Percentiles rank a stretch among this genome's conserved stretches.
phyloP scores from a whole-genome alignment of 2,888 invertebrate species.

The Tridacna gigas region DNA sequence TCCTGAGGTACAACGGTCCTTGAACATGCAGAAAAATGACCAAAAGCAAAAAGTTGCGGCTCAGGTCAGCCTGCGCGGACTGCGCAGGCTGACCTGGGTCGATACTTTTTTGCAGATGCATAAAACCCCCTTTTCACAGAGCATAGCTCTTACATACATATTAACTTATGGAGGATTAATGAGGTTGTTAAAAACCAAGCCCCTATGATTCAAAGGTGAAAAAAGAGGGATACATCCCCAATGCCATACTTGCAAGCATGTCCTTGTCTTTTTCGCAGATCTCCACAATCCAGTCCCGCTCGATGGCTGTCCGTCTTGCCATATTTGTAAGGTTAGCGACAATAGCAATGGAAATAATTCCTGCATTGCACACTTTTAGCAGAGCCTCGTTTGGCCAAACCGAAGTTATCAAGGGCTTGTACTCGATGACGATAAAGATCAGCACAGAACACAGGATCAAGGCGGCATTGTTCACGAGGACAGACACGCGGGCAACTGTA shows the following conservation, averaged over 20 bases:
- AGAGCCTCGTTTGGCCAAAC: constrained; percentile 51
- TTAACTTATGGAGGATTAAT: too few species aligned
- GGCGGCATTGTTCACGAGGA: constrained; percentile 85
- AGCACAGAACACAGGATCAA: constrained; percentile 84
- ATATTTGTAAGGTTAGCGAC: constrained; percentile 83
- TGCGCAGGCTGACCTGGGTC: too few species aligned
- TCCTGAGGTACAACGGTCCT: too few species aligned
- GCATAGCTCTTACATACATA: too few species aligned
- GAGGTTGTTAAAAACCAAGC: too few species aligned
- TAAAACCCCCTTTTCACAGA: too few species aligned
- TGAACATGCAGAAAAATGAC: too few species aligned
- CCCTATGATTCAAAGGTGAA: too few species aligned
- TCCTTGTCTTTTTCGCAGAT: constrained; percentile 83
- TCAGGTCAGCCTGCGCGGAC: too few species aligned
- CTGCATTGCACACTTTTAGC: constrained; percentile 67
- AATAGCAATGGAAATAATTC: constrained; percentile 84
- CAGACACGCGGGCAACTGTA: constrained; percentile 84
- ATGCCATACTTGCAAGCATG: constrained; percentile 81
- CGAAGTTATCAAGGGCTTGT: constrained; percentile 54
- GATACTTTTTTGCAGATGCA: too few species aligned
- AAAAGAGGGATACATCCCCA: too few species aligned
- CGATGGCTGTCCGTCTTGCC: constrained; percentile 82
- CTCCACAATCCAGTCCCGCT: constrained; percentile 86
- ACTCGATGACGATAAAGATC: constrained; percentile 79
- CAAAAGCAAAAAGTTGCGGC: too few species aligned